Percentiles rank a stretch among this genome's conserved stretches.
These are phyloP conservation scores for Odontophorus gujanensis DNA, from an alignment of 2,113 vertebrate species.

Conservation along the genomic window DNA sequence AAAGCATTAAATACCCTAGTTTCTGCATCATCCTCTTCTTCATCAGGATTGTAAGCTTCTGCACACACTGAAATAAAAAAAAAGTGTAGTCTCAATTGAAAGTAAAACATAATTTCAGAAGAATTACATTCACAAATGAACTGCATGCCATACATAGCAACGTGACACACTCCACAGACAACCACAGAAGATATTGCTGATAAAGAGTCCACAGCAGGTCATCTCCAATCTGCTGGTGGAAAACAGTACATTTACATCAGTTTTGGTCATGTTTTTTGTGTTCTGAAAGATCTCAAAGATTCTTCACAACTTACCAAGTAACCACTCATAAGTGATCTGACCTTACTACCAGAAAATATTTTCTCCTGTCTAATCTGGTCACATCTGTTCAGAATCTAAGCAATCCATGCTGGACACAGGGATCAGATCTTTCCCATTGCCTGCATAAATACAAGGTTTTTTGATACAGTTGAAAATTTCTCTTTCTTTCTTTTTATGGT, in stretches of 20 bases:
- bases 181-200: neutral
- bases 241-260: neutral
- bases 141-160: neutral
- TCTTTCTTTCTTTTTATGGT: neutral
- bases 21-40: slow-evolving; percentile 95
- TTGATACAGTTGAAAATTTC: neutral
- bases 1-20: slow-evolving; percentile 84
- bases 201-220: neutral
- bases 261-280: neutral
- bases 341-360: neutral
- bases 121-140: neutral
- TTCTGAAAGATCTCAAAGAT: neutral
- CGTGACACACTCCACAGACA: neutral
- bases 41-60: slow-evolving; percentile 97
- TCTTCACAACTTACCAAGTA: neutral
- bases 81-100: slow-evolving; percentile 29
- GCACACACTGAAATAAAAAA: slow-evolving; percentile 88
- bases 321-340: neutral
- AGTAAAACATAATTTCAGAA: neutral
- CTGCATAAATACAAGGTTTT: neutral
- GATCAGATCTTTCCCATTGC: neutral
- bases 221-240: neutral
- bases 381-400: neutral
- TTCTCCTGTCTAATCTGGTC: neutral
- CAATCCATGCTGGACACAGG: neutral